These are phyloP conservation scores for Microtus ochrogaster DNA, from an alignment of 2,113 vertebrate species.

Conservation along the genomic window DNA sequence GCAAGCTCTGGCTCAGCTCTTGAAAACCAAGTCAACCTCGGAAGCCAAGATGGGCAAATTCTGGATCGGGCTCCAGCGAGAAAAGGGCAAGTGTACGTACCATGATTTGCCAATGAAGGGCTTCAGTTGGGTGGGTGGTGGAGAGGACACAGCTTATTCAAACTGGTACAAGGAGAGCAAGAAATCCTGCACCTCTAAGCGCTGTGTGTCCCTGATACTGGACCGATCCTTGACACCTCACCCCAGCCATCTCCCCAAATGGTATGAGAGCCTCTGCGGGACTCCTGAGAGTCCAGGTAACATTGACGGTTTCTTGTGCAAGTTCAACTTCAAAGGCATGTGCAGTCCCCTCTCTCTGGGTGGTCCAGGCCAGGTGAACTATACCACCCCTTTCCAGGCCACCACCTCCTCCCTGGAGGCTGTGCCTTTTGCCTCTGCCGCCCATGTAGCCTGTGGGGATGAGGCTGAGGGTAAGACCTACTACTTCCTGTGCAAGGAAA, in stretches of 20 bases:
- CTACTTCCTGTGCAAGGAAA: conserved; percentile 80
- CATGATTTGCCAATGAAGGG: conserved; percentile 77
- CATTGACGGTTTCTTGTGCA: conserved; percentile 86
- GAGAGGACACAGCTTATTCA: conserved; percentile 67
- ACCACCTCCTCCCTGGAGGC: conserved; percentile 71
- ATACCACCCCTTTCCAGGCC: conserved; percentile 84
- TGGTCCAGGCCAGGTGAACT: conserved; percentile 80
- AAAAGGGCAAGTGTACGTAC: conserved; percentile 77
- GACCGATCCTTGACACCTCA: neutral
- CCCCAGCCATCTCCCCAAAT: conserved; percentile 69
- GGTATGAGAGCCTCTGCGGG: conserved; percentile 79
- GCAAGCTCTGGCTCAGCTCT: conserved; percentile 76
- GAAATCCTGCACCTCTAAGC: conserved; percentile 80
- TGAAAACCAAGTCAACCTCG: fast-evolving
- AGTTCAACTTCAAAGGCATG: conserved; percentile 89
- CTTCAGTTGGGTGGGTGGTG: conserved; percentile 83
- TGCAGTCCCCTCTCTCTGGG: conserved; percentile 82
- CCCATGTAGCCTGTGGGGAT: conserved; percentile 68
- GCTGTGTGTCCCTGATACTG: conserved; percentile 80
- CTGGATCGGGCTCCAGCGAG: conserved; percentile 87
- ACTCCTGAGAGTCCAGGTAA: fast-evolving
- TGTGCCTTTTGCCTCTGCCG: conserved; percentile 85
- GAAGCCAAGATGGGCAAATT: conserved; percentile 60
- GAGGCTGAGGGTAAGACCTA: fast-evolving
- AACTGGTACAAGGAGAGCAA: conserved; percentile 82